Conservation (phyloP, 2,888 invertebrate genomes). For the Hydrotaea diabolus region DNA sequence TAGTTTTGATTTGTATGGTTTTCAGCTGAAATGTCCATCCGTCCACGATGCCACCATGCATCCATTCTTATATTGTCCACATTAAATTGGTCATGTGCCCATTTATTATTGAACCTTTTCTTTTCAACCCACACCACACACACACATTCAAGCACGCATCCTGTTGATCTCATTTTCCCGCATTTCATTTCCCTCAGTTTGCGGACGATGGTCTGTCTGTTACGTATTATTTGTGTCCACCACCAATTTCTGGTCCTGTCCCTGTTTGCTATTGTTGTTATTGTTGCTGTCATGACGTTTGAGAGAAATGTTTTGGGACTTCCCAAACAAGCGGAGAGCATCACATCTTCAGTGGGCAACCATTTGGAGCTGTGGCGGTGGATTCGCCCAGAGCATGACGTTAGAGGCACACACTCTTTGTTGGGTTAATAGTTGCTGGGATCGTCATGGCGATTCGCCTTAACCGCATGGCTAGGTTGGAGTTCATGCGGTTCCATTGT, state of each 20-base stretch:
- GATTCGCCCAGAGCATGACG: not conserved
- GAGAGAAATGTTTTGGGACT: constrained; percentile 24
- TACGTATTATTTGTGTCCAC: constrained; percentile 37
- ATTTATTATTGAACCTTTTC: constrained; percentile 57
- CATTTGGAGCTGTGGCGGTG: not conserved
- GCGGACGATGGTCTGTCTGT: constrained; percentile 18
- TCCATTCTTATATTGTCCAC: constrained; percentile 74
- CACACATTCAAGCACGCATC: not conserved
- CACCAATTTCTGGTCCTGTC: constrained; percentile 1
- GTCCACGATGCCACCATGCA: constrained; percentile 40
- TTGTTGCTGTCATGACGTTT: constrained; percentile 61
- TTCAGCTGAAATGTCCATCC: constrained; percentile 6
- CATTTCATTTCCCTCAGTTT: constrained; percentile 31
- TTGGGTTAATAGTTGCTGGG: too few species aligned
- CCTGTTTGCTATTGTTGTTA: constrained; percentile 42
- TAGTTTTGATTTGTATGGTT: constrained; percentile 64
- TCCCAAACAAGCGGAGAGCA: not conserved
- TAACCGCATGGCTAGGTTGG: too few species aligned
- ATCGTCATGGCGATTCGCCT: too few species aligned
- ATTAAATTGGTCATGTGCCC: constrained; percentile 73
- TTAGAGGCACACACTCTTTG: too few species aligned
- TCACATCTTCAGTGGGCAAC: not conserved
- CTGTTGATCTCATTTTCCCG: constrained; percentile 44
- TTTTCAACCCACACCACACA: constrained; percentile 21
- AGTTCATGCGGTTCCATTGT: too few species aligned